Percentiles rank a stretch among this genome's conserved stretches.
Conservation (phyloP, 2,113 vertebrate genomes). For the Merops nubicus region DNA sequence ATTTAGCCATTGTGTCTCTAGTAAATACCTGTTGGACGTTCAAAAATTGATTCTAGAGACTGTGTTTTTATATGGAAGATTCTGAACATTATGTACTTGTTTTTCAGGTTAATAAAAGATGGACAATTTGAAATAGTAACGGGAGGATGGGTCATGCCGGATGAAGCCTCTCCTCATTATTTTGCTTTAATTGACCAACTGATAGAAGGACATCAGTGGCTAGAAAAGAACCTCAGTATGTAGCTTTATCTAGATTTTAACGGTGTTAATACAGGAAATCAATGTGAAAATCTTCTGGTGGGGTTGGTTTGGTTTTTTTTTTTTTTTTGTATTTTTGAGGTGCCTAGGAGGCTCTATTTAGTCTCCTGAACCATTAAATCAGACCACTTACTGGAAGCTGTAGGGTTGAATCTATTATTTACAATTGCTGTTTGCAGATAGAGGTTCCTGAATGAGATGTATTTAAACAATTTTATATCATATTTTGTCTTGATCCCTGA, state of each 20-base stretch:
- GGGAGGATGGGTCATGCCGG: constrained; percentile 95
- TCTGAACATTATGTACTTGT: not conserved
- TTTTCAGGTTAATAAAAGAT: constrained; percentile 82
- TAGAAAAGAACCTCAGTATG: constrained; percentile 88
- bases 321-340: not conserved
- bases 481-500: not conserved
- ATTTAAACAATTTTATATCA: not conserved
- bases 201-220: constrained; percentile 94
- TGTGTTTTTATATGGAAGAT: not conserved
- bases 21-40: not conserved
- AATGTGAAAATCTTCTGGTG: not conserved
- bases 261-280: not conserved
- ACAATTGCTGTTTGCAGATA: not conserved
- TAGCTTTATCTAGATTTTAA: not conserved
- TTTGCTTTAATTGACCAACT: constrained; percentile 90
- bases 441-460: not conserved
- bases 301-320: not conserved
- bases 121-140: constrained; percentile 92
- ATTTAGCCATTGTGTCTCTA: not conserved
- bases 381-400: not conserved
- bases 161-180: constrained; percentile 91
- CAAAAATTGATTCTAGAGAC: not conserved
- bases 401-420: not conserved
- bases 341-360: not conserved
- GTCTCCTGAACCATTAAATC: not conserved